Percentiles rank a stretch among this genome's conserved stretches.
phyloP scores from a whole-genome alignment of 2,797 vertebrate genomes.

The Scarus forsteni region DNA sequence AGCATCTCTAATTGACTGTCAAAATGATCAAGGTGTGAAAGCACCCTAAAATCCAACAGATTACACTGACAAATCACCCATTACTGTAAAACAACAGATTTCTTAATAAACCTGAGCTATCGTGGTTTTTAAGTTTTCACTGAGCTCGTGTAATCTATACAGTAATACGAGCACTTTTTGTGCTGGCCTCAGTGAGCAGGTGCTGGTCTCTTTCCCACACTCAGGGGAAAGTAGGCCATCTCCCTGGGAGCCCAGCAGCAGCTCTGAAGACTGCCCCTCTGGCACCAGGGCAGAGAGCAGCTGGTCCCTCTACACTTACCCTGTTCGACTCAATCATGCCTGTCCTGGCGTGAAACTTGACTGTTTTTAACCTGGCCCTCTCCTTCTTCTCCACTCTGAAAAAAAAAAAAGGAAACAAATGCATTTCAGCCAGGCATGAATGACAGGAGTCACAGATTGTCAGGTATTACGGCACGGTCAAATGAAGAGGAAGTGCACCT shows the following conservation, averaged over 20 bases:
- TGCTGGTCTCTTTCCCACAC: slow-evolving; percentile 73
- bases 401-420: not conserved
- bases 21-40: too few relatives aligned
- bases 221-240: slow-evolving; percentile 75
- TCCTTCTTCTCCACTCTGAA: slow-evolving; percentile 99
- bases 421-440: slow-evolving; percentile 8
- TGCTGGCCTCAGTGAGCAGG: slow-evolving; percentile 69
- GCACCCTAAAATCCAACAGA: slow-evolving; percentile 17
- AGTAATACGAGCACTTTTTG: slow-evolving; percentile 71
- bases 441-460: not conserved
- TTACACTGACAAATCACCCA: slow-evolving; percentile 24
- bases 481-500: slow-evolving; percentile 80
- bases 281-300: slow-evolving; percentile 60
- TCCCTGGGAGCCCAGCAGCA: slow-evolving; percentile 74
- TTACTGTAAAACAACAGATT: slow-evolving; percentile 41
- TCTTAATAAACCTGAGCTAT: too few relatives aligned
- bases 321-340: slow-evolving; percentile 98
- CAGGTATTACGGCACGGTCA: not conserved
- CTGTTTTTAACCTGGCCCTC: slow-evolving; percentile 98
- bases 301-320: slow-evolving; percentile 88
- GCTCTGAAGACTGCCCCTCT: slow-evolving; percentile 60
- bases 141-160: slow-evolving; percentile 66
- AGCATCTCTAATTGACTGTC: too few relatives aligned
- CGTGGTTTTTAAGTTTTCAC: too few relatives aligned
- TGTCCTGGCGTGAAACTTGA: slow-evolving; percentile 98